A percentile compares a stretch with the other conserved stretches of the same genome.
Evolutionary conservation across 2,113 vertebrate species (phyloP).

Genomic region (Meriones unguiculatus): DNA sequence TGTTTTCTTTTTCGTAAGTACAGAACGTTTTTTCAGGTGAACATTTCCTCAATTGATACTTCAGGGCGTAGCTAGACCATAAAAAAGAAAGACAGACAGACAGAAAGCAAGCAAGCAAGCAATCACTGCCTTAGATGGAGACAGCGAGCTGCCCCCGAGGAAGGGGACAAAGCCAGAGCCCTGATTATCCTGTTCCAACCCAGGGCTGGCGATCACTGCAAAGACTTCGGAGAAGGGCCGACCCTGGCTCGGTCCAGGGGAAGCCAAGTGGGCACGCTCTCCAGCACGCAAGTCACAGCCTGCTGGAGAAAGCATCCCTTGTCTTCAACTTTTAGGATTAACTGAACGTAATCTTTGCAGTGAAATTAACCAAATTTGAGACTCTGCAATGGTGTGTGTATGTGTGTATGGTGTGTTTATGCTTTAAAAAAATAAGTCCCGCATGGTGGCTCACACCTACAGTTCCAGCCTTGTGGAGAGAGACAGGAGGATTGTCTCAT

Average conservation of each 20-base stretch:
- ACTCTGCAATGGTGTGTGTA: background rate
- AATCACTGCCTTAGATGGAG: conserved; percentile 55
- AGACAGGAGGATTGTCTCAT: background rate
- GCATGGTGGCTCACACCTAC: background rate
- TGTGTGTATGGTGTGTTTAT: background rate
- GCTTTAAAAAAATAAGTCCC: background rate
- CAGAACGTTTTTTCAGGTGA: conserved; percentile 35
- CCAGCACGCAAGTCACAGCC: background rate
- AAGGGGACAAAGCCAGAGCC: background rate
- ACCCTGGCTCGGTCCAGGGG: background rate
- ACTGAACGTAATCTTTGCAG: background rate
- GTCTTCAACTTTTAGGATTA: background rate
- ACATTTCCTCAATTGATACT: conserved; percentile 73
- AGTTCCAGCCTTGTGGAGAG: background rate
- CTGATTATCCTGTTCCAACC: background rate
- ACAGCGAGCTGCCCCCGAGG: conserved; percentile 30
- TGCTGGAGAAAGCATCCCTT: background rate
- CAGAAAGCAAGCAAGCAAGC: background rate
- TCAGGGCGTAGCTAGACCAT: conserved; percentile 67
- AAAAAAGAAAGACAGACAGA: conserved; percentile 61
- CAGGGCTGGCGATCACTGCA: background rate
- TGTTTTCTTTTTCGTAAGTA: background rate
- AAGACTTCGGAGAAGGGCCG: background rate
- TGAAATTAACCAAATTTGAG: background rate
- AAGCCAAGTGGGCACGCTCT: background rate